These are phyloP conservation scores for Gouania willdenowi DNA, from an alignment of 2,797 vertebrate genomes.

Conservation along the genomic window DNA sequence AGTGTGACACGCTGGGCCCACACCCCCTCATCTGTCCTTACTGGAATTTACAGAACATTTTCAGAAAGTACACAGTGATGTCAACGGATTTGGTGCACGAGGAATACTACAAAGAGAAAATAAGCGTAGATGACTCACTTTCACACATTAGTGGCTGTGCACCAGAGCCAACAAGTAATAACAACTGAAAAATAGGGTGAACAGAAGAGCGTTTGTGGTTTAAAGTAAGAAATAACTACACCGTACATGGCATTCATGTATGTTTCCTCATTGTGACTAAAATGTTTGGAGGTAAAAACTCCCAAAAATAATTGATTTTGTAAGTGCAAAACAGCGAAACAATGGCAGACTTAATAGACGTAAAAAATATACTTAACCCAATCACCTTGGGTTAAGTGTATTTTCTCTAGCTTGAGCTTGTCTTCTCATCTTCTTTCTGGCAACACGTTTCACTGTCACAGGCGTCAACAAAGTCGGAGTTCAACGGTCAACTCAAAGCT, in stretches of 20 bases:
- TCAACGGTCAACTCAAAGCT: constrained; percentile 64
- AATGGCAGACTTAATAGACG: too few relatives aligned
- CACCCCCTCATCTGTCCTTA: constrained; percentile 60
- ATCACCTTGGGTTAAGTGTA: too few relatives aligned
- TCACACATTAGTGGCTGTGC: constrained; percentile 3
- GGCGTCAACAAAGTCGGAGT: constrained; percentile 49
- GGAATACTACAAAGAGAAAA: constrained; percentile 19
- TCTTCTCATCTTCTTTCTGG: constrained; percentile 17
- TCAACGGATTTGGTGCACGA: constrained; percentile 57
- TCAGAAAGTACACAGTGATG: constrained; percentile 62
- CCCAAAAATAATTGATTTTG: too few relatives aligned
- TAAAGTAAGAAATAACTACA: too few relatives aligned
- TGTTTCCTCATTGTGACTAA: too few relatives aligned
- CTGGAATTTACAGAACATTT: constrained; percentile 71
- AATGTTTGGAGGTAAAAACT: too few relatives aligned
- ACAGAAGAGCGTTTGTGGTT: not conserved
- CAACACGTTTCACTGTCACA: constrained; percentile 38
- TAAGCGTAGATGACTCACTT: constrained; percentile 5
- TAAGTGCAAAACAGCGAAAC: too few relatives aligned
- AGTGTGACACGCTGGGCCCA: constrained; percentile 58
- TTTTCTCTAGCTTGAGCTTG: too few relatives aligned
- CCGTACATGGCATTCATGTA: too few relatives aligned
- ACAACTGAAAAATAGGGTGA: not conserved
- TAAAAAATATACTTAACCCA: too few relatives aligned
- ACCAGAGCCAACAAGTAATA: not conserved